These are phyloP conservation scores for Egretta garzetta DNA, from an alignment of 2,113 vertebrate genomes.

Conservation along the genomic window DNA sequence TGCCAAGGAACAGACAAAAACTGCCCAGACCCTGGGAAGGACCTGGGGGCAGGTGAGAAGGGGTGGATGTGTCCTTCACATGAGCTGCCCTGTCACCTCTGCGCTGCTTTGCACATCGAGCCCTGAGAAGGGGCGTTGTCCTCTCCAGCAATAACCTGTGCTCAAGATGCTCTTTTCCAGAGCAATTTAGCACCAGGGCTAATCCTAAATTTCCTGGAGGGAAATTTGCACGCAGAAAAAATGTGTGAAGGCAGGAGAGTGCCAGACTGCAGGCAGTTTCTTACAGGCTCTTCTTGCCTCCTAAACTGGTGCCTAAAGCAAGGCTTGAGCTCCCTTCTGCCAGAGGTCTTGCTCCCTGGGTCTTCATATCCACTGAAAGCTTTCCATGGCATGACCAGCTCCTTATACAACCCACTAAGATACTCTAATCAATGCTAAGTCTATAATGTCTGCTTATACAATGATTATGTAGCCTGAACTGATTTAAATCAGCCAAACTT, in stretches of 20 bases:
- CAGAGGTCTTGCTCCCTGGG: not conserved
- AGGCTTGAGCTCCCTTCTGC: not conserved
- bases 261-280: not conserved
- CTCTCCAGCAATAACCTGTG: not conserved
- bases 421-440: not conserved
- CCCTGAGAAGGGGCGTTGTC: not conserved
- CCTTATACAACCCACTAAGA: not conserved
- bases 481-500: not conserved
- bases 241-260: not conserved
- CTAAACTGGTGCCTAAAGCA: not conserved
- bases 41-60: not conserved
- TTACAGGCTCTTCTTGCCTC: not conserved
- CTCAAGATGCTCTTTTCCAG: not conserved
- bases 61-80: not conserved
- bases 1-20: not conserved
- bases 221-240: not conserved
- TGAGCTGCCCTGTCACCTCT: not conserved
- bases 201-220: not conserved
- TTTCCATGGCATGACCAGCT: not conserved
- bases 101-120: not conserved
- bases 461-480: not conserved
- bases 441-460: not conserved
- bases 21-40: not conserved
- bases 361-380: not conserved
- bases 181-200: not conserved